These are phyloP conservation scores for Eupsittula cactorum DNA, from an alignment of 2,113 vertebrate genomes.

Conservation along the genomic window DNA sequence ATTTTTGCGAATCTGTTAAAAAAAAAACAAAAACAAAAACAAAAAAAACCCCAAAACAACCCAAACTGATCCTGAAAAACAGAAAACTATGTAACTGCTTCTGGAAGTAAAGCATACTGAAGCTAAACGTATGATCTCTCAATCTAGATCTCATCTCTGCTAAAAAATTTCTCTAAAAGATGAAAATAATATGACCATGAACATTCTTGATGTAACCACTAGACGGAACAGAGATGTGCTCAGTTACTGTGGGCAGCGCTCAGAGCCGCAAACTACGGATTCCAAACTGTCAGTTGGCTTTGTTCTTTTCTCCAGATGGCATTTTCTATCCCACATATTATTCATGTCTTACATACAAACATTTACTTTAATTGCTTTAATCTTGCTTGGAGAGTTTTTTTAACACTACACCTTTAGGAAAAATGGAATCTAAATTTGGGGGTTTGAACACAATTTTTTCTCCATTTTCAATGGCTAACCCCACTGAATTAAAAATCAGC, in stretches of 20 bases:
- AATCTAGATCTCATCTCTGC: not conserved
- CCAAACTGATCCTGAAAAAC: not conserved
- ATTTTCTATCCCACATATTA: not conserved
- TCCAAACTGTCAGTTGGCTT: not conserved
- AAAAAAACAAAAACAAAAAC: not conserved
- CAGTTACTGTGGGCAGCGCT: not conserved
- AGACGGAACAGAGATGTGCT: rapidly evolving
- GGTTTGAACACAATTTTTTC: rapidly evolving
- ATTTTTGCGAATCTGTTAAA: not conserved
- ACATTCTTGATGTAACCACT: not conserved
- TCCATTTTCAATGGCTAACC: not conserved
- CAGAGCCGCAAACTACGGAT: not conserved
- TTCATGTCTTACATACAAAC: not conserved
- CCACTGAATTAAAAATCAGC: not conserved
- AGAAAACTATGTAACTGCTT: not conserved
- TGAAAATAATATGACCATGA: not conserved
- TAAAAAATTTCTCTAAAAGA: not conserved
- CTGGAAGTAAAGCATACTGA: not conserved
- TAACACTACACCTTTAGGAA: not conserved
- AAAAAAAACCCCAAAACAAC: not conserved
- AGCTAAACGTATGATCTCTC: not conserved
- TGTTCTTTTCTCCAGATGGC: not conserved
- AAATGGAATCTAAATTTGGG: not conserved
- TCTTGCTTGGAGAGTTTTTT: not conserved
- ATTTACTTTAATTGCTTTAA: not conserved